phyloP scores from a whole-genome alignment of 2,113 vertebrate genomes.

The Micromys minutus region DNA sequence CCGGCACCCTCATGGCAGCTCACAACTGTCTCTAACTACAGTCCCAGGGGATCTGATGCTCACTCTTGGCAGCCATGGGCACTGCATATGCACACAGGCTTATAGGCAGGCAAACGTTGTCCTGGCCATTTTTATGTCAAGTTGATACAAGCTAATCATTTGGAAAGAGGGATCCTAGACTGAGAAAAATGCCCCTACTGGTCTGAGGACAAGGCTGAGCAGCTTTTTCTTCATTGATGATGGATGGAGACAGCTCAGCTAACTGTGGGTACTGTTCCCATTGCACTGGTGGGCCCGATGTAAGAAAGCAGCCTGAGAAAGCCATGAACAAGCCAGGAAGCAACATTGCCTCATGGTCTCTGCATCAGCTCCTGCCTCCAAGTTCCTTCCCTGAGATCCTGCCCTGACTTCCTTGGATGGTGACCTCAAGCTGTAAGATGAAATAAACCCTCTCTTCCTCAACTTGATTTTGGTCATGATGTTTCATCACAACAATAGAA shows the following conservation, averaged over 20 bases:
- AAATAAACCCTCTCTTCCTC: not conserved
- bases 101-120: no score
- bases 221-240: not conserved
- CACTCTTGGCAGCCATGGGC: not conserved
- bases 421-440: not conserved
- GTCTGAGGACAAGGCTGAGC: not conserved
- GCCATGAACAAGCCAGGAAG: not conserved
- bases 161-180: not conserved
- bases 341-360: not conserved
- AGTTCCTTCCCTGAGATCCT: not conserved
- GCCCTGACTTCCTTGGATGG: not conserved
- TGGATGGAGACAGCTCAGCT: not conserved
- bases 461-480: not conserved
- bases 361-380: not conserved
- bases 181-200: not conserved
- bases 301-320: not conserved
- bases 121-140: not conserved
- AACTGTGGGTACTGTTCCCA: not conserved
- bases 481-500: not conserved
- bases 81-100: not conserved
- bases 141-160: no score
- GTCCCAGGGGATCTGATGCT: not conserved
- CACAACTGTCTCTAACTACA: not conserved
- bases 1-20: not conserved
- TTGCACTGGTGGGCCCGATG: not conserved